Evolutionary conservation across 2,888 invertebrate genomes (phyloP), one percentile per base, ranked within the genome.

Genomic region (Apeira syringaria): DNA sequence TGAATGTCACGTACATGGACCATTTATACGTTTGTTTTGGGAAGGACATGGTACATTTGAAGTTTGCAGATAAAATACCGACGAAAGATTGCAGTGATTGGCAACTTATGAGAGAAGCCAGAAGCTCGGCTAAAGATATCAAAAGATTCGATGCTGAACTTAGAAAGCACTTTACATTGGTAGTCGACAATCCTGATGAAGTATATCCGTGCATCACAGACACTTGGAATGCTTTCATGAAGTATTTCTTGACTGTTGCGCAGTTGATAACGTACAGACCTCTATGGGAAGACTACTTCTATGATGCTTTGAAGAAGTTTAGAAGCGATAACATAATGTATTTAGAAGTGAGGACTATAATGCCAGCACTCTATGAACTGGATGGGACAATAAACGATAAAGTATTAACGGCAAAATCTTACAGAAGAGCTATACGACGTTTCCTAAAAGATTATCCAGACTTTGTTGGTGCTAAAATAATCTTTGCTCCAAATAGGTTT

Each of bases 241-340:
- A 78, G 0, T 91, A 92, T 29, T 94, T 95, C 49, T 28, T 5
- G 0, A 84, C 91, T 0, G 78, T 93, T 0, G 61, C 61, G 0
- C 90, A 91, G 0, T 57, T 95, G 48, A 43, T 94, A 1, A 80
- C 91, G 0, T 94, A 93, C 60, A 91, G 90, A 28, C 93, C 94
- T 0, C 90, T 93, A 3, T 94, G 93, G 90, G 91, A 91, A 33
- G 92, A 92, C 37, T 93, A 94, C 61, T 92, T 93, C 56, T 92
- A 93, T 52, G 92, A 92, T 46, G 92, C 91, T 0, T 72, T 95
- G 1, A 74, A 85, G 47, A 92, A 92, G 47, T 91, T 94, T 36
- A 88, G 91, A 58, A 91, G 91, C 3, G 94, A 95, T 61, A 94
- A 94, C 40, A 87, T 95, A 0, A 91, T 93, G 74, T 95, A 95